Percentiles rank a stretch among this genome's conserved stretches.
Conservation (phyloP, 1,140 invertebrate genomes). For the Leguminivora glycinivorella region DNA sequence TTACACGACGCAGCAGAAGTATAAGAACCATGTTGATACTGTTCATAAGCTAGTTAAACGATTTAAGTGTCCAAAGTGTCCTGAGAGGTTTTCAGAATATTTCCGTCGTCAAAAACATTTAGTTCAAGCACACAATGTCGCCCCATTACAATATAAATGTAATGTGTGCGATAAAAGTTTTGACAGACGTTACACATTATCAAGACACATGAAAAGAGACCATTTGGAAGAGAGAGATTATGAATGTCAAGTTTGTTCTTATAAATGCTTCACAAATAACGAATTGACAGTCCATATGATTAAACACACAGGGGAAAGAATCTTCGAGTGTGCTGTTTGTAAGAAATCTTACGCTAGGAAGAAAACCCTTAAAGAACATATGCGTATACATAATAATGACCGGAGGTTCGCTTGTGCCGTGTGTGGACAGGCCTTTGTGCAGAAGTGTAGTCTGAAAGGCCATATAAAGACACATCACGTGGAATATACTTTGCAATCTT, state of each 20-base stretch:
- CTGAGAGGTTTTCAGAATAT: conserved; percentile 65
- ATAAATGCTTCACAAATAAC: conserved; percentile 67
- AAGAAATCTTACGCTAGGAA: conserved; percentile 82
- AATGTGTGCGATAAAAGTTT: conserved; percentile 67
- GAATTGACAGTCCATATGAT: conserved; percentile 81
- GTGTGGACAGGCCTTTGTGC: conserved; percentile 78
- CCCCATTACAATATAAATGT: conserved; percentile 61
- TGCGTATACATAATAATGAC: conserved; percentile 82
- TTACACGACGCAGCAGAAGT: conserved; percentile 57
- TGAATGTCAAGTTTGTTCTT: conserved; percentile 59
- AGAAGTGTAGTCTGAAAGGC: conserved; percentile 66
- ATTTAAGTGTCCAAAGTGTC: conserved; percentile 65
- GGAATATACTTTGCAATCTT: conserved; percentile 28
- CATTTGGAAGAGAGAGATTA: conserved; percentile 70
- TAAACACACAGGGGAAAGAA: conserved; percentile 82
- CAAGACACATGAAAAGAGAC: conserved; percentile 64
- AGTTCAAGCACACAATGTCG: conserved; percentile 55
- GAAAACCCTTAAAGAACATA: conserved; percentile 85
- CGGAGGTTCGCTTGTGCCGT: conserved; percentile 74
- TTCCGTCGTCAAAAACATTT: conserved; percentile 65
- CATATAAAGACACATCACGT: conserved; percentile 62
- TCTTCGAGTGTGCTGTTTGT: conserved; percentile 79
- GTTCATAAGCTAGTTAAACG: conserved; percentile 64
- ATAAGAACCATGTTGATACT: conserved; percentile 61
- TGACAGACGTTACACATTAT: conserved; percentile 61